These are phyloP conservation scores for Meghimatium bilineatum DNA, from an alignment of 2,888 invertebrate species.

Conservation along the genomic window DNA sequence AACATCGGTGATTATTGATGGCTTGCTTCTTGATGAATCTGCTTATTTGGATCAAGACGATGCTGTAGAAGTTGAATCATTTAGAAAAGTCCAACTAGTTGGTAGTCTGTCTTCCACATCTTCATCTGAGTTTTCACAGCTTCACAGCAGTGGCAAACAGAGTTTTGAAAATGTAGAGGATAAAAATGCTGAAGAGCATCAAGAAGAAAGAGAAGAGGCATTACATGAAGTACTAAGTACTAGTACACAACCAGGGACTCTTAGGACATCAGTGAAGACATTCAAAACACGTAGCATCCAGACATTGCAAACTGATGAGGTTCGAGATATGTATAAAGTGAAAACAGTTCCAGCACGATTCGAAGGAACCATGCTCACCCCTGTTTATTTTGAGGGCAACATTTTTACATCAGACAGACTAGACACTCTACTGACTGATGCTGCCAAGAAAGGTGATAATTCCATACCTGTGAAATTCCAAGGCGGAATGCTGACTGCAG, in stretches of 20 bases:
- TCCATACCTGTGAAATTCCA: slow-evolving; percentile 40
- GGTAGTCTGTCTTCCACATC: slow-evolving; percentile 32
- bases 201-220: neutral
- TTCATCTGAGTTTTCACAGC: neutral
- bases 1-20: slow-evolving; percentile 38
- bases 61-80: slow-evolving; percentile 16
- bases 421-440: slow-evolving; percentile 26
- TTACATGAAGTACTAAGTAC: neutral
- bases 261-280: slow-evolving; percentile 11
- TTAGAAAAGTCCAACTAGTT: slow-evolving; percentile 36
- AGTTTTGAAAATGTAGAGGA: neutral
- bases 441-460: slow-evolving; percentile 20
- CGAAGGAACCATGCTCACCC: slow-evolving; percentile 46
- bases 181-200: neutral
- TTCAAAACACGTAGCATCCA: slow-evolving; percentile 37
- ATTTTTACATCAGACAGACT: slow-evolving; percentile 42
- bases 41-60: neutral
- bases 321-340: slow-evolving; percentile 3
- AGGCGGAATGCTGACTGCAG: slow-evolving; percentile 48
- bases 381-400: slow-evolving; percentile 44
- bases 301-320: slow-evolving; percentile 11
- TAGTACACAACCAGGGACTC: slow-evolving; percentile 23
- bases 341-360: slow-evolving; percentile 39
- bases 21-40: slow-evolving; percentile 17
- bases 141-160: neutral